Evolutionary conservation across 2,113 vertebrate genomes (phyloP).

Genomic region (Microcebus murinus): DNA sequence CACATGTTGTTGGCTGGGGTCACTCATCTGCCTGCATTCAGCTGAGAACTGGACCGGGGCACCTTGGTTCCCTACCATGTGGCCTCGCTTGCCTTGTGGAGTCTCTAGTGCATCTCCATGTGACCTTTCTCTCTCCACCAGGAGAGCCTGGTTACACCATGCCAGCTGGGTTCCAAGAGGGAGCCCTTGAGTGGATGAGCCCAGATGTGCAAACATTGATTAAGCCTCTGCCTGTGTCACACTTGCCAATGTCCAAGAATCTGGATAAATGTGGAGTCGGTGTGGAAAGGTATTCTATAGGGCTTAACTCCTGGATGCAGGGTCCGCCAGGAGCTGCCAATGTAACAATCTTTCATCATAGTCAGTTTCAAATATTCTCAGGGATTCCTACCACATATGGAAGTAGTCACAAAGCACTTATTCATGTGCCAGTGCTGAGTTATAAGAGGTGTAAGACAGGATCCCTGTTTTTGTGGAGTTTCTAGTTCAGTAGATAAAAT

Average conservation of each 20-base stretch:
- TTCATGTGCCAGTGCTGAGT: not conserved
- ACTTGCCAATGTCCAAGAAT: not conserved
- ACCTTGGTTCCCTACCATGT: no score
- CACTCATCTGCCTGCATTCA: not conserved
- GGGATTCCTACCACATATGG: not conserved
- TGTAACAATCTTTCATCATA: not conserved
- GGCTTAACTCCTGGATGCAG: not conserved
- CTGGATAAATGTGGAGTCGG: not conserved
- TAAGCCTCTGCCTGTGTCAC: not conserved
- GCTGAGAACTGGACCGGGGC: not conserved
- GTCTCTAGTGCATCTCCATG: not conserved
- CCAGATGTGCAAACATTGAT: not conserved
- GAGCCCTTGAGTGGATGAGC: not conserved
- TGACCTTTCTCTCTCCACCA: not conserved
- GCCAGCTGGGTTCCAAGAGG: not conserved
- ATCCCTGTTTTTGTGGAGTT: not conserved
- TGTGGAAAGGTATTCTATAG: not conserved
- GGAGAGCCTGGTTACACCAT: not conserved
- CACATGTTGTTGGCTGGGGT: not conserved
- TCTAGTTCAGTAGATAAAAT: not conserved
- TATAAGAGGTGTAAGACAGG: not conserved
- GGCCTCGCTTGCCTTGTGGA: not conserved
- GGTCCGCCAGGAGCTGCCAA: not conserved
- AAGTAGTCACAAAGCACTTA: not conserved
- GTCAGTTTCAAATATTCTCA: not conserved